phyloP scores from a whole-genome alignment of 2,888 invertebrate genomes.

The Agrotis puta region DNA sequence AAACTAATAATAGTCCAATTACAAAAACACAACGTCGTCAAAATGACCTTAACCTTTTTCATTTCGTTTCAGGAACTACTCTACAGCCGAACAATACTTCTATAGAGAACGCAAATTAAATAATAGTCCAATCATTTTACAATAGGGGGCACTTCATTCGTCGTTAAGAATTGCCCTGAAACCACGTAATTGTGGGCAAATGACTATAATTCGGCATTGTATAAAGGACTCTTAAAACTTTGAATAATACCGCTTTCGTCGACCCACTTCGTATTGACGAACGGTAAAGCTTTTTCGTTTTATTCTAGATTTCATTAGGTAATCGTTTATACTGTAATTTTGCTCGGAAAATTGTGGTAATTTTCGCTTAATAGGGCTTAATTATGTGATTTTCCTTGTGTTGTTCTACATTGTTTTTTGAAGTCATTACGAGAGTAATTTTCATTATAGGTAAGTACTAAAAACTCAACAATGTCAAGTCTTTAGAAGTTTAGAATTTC shows the following conservation, averaged over 20 bases:
- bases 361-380: slow-evolving; percentile 7
- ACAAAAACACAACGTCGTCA: not conserved
- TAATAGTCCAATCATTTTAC: slow-evolving; percentile 63
- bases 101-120: slow-evolving; percentile 56
- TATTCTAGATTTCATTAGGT: slow-evolving; percentile 24
- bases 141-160: slow-evolving; percentile 56
- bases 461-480: not conserved
- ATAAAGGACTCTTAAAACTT: slow-evolving; percentile 56
- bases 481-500: not conserved
- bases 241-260: slow-evolving; percentile 48
- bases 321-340: slow-evolving; percentile 36
- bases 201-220: slow-evolving; percentile 67
- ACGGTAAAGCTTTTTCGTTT: slow-evolving; percentile 26
- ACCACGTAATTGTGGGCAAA: slow-evolving; percentile 64
- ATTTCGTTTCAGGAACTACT: slow-evolving; percentile 11
- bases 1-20: slow-evolving; percentile 15
- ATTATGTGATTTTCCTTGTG: slow-evolving; percentile 9
- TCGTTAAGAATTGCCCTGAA: slow-evolving; percentile 63
- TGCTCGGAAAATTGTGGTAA: slow-evolving; percentile 9
- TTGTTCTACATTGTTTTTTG: not conserved
- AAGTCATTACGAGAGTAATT: not conserved
- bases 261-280: slow-evolving; percentile 49
- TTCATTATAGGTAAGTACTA: not conserved
- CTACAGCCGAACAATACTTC: slow-evolving; percentile 36
- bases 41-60: slow-evolving; percentile 7